phyloP scores from a whole-genome alignment of 2,888 invertebrate species.

The Nudaria mundana region DNA sequence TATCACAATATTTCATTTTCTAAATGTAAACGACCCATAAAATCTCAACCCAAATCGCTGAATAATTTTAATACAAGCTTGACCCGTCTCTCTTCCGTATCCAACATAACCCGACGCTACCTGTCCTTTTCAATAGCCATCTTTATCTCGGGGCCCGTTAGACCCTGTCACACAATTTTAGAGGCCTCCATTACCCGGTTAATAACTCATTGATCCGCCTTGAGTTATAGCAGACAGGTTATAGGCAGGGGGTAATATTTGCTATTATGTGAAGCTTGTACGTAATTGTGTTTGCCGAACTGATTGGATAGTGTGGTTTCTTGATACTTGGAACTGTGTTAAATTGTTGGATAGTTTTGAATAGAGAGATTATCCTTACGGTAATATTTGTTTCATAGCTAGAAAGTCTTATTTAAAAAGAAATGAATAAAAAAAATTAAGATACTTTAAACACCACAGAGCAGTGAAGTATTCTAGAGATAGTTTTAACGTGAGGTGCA shows the following conservation, averaged over 20 bases:
- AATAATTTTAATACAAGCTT: conserved; percentile 32
- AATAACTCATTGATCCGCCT: conserved; percentile 47
- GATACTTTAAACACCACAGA: too few species aligned
- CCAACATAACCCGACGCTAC: conserved; percentile 25
- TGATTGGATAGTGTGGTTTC: conserved; percentile 26
- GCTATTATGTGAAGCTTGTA: conserved; percentile 26
- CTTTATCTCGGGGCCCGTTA: conserved; percentile 37
- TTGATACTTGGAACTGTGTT: conserved; percentile 10
- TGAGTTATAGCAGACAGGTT: conserved; percentile 37
- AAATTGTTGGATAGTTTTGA: too few species aligned
- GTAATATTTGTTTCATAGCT: too few species aligned
- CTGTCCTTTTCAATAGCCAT: conserved; percentile 38
- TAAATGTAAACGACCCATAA: background rate
- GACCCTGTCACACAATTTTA: conserved; percentile 35
- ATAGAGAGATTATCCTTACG: too few species aligned
- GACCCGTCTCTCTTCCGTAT: conserved; percentile 20
- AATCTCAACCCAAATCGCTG: conserved; percentile 11
- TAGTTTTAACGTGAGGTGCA: too few species aligned
- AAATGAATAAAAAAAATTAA: too few species aligned
- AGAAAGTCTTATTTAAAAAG: too few species aligned
- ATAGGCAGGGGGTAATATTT: conserved; percentile 33
- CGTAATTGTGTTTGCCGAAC: conserved; percentile 31
- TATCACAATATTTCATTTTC: too few species aligned
- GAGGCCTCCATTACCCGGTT: conserved; percentile 38
- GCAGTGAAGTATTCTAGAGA: too few species aligned